These are phyloP conservation scores for chimpanzee (Pan troglodytes) DNA, from an alignment of 2,113 vertebrate genomes.

Conservation along the genomic window NHGRI_mPanTro3-v2.1_pri NC_072410.2:38336501-38337000, in stretches of 20 bases:
- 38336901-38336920: neutral
- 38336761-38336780: neutral
- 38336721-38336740: too few relatives aligned
- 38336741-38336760: too few relatives aligned
- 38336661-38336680: too few relatives aligned
- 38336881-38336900: neutral
- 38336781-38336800: neutral
- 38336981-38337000: neutral
- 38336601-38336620: too few relatives aligned
- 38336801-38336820: neutral
- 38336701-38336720: too few relatives aligned
- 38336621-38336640: too few relatives aligned
- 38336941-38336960: neutral
- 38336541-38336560: neutral
- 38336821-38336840: neutral
- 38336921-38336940: neutral
- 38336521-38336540: neutral
- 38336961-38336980: neutral
- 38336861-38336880: neutral
- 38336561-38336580: too few relatives aligned
- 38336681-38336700: too few relatives aligned
- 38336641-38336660: too few relatives aligned
- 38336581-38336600: too few relatives aligned
- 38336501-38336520: neutral
- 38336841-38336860: neutral